Percentiles rank a stretch among this genome's conserved stretches.
Conservation (phyloP, 1,140 invertebrate species). For the Diplogasteroides magnus region DNA sequence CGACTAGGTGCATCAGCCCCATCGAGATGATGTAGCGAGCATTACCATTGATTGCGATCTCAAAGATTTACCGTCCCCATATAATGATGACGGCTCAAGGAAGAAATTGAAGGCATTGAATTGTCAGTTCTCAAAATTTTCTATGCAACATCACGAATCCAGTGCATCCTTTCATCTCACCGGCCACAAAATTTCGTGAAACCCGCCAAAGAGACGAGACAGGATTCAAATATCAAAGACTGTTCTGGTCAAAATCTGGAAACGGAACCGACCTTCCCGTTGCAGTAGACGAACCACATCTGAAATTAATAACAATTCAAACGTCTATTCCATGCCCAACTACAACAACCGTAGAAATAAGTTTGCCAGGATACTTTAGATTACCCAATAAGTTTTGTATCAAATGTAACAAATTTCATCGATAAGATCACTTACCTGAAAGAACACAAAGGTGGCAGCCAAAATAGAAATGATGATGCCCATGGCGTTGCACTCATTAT, state of each 20-base stretch:
- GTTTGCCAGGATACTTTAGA: too few relatives aligned
- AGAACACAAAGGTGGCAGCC: background rate
- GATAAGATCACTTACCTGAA: too few relatives aligned
- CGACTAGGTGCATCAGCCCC: slow-evolving; percentile 26
- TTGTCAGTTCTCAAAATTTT: too few relatives aligned
- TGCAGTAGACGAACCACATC: slow-evolving; percentile 32
- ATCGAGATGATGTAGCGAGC: slow-evolving; percentile 14
- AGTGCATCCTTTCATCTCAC: too few relatives aligned
- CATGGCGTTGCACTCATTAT: background rate
- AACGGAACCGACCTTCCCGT: slow-evolving; percentile 19
- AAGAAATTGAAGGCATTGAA: too few relatives aligned
- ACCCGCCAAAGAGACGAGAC: background rate
- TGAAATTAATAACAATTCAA: too few relatives aligned
- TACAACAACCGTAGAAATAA: too few relatives aligned
- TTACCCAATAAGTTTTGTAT: too few relatives aligned
- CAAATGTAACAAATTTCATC: too few relatives aligned
- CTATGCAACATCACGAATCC: too few relatives aligned
- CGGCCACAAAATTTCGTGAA: background rate
- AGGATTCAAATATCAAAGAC: too few relatives aligned
- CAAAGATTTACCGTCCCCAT: background rate
- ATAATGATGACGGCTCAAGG: background rate
- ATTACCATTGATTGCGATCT: slow-evolving; percentile 26
- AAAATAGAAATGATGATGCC: background rate
- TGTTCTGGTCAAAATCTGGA: background rate
- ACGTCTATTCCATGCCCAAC: too few relatives aligned